These are phyloP conservation scores for Brenthis daphne DNA, from an alignment of 2,888 invertebrate genomes.

Conservation along the genomic window DNA sequence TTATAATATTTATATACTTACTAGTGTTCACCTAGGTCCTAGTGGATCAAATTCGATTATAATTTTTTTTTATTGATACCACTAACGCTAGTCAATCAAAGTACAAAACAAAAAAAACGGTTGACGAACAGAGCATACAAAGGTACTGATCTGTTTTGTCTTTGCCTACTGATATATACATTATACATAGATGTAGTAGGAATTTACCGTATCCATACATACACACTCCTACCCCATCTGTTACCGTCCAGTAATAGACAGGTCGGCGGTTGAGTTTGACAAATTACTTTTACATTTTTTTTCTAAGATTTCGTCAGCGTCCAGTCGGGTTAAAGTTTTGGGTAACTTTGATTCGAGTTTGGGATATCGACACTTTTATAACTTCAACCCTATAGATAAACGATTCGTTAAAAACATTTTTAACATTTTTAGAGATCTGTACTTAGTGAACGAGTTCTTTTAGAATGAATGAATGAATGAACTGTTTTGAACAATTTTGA, in stretches of 20 bases:
- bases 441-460: background rate
- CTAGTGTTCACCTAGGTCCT: no score
- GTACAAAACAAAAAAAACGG: no score
- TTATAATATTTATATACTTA: no score
- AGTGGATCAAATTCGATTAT: no score
- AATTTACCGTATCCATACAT: background rate
- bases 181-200: no score
- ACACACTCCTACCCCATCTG: conserved; percentile 11
- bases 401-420: background rate
- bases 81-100: no score
- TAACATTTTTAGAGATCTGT: background rate
- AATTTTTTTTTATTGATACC: no score
- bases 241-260: conserved; percentile 43
- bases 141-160: no score
- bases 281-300: conserved; percentile 66
- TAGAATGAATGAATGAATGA: no score
- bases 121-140: no score
- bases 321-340: conserved; percentile 44
- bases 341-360: conserved; percentile 41
- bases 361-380: conserved; percentile 30
- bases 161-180: no score
- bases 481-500: no score
- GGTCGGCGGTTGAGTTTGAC: conserved; percentile 65
- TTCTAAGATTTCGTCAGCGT: conserved; percentile 55
- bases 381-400: conserved; percentile 20